A percentile compares a stretch with the other conserved stretches of the same genome.
phyloP scores from a whole-genome alignment of 1,140 invertebrate genomes.

The Monochamus saltuarius region DNA sequence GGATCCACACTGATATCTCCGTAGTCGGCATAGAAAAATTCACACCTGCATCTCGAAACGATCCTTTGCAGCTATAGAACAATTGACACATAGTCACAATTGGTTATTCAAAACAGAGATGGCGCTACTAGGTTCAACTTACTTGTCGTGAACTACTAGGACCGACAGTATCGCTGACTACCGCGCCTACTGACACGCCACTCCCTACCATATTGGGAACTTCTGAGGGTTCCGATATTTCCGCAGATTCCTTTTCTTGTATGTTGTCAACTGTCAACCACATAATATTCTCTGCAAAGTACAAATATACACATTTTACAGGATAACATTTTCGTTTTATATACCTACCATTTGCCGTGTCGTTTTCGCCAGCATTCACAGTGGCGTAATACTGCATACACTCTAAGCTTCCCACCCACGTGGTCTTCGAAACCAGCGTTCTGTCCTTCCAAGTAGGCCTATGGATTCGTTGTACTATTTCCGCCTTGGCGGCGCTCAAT shows the following conservation, averaged over 20 bases:
- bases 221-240: constrained; percentile 77
- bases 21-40: constrained; percentile 97
- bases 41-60: constrained; percentile 94
- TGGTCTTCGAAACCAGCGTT: constrained; percentile 88
- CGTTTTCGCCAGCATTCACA: constrained; percentile 79
- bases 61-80: constrained; percentile 82
- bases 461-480: constrained; percentile 88
- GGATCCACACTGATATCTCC: constrained; percentile 78
- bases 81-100: background rate
- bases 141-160: constrained; percentile 66
- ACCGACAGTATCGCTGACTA: constrained; percentile 89
- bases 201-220: constrained; percentile 85
- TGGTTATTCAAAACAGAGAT: background rate
- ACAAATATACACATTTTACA: constrained; percentile 6
- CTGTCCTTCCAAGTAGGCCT: constrained; percentile 88
- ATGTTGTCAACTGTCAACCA: constrained; percentile 94
- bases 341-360: constrained; percentile 49
- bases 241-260: constrained; percentile 78
- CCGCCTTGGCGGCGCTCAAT: constrained; percentile 91
- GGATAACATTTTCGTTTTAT: constrained; percentile 4
- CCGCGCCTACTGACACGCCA: constrained; percentile 93
- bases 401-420: constrained; percentile 92
- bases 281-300: constrained; percentile 80
- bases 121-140: constrained; percentile 24
- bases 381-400: constrained; percentile 99